Percentiles rank a stretch among this genome's conserved stretches.
phyloP scores from a whole-genome alignment of 2,113 vertebrate species.

The Spea bombifrons region DNA sequence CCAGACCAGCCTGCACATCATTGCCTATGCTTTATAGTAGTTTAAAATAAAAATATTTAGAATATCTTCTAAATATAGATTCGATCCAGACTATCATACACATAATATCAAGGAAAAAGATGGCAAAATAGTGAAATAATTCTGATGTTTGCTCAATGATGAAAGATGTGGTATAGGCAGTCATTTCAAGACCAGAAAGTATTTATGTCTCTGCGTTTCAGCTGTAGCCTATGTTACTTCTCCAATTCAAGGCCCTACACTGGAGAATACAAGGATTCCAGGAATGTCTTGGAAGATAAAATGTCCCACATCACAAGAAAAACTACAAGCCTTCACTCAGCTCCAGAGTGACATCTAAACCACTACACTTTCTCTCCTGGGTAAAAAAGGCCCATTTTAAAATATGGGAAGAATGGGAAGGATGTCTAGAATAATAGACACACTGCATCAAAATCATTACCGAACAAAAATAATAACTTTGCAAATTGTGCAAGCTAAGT shows the following conservation, averaged over 20 bases:
- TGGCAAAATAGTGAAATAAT: slow-evolving; percentile 7
- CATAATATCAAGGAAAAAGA: slow-evolving; percentile 16
- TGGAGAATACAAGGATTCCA: slow-evolving; percentile 13
- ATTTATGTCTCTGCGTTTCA: slow-evolving; percentile 23
- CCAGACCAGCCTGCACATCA: no score
- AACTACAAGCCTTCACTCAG: background rate
- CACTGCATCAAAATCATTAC: slow-evolving; percentile 37
- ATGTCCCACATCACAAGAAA: slow-evolving; percentile 5
- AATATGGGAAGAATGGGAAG: background rate
- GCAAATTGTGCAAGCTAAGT: slow-evolving; percentile 20
- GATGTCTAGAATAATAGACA: slow-evolving; percentile 31
- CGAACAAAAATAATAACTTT: slow-evolving; percentile 27
- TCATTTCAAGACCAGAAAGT: slow-evolving; percentile 12
- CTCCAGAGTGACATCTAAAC: background rate
- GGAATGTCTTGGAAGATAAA: background rate
- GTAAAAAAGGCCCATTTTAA: background rate
- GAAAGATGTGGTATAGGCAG: slow-evolving; percentile 13
- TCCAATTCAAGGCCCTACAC: background rate
- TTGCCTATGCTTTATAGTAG: no score
- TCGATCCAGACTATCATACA: no score
- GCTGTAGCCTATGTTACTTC: background rate
- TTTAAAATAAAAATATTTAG: no score
- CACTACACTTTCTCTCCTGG: slow-evolving; percentile 8
- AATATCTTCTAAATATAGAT: no score
- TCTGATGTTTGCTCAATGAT: slow-evolving; percentile 30